Percentiles rank a stretch among this genome's conserved stretches.
Evolutionary conservation across 2,888 invertebrate genomes (phyloP).

Genomic region (Branchipolynoe longqiensis): DNA sequence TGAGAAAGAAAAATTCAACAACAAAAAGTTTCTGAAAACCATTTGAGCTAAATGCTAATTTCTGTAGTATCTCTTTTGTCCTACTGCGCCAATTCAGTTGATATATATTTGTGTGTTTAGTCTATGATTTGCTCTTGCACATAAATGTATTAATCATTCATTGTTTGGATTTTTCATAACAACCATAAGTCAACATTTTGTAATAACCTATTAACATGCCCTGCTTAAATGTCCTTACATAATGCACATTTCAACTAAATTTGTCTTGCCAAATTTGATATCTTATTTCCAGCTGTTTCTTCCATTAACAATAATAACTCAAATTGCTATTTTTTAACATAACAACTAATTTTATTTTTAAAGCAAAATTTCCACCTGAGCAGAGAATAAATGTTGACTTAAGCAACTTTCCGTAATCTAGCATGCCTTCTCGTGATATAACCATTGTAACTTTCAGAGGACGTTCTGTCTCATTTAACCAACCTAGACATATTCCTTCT

Average conservation of each 20-base stretch:
- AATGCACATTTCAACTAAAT: conserved; percentile 43
- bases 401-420: conserved; percentile 36
- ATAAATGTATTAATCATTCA: conserved; percentile 53
- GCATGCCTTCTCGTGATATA: conserved; percentile 56
- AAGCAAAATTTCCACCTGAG: not conserved
- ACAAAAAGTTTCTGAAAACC: not conserved
- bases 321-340: conserved; percentile 6
- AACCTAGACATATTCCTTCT: conserved; percentile 41
- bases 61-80: conserved; percentile 36
- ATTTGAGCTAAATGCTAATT: conserved; percentile 37
- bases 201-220: conserved; percentile 7
- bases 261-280: conserved; percentile 14
- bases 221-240: not conserved
- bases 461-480: conserved; percentile 42
- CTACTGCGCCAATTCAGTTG: conserved; percentile 51
- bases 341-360: too few relatives aligned
- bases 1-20: conserved; percentile 29
- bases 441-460: conserved; percentile 55
- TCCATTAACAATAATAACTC: conserved; percentile 30
- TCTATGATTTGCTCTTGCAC: conserved; percentile 55
- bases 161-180: conserved; percentile 54
- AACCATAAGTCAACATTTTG: conserved; percentile 57
- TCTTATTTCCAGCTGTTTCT: conserved; percentile 21
- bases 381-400: conserved; percentile 51
- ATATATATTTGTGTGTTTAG: conserved; percentile 55